Percentiles rank a stretch among this genome's conserved stretches.
Conservation (phyloP, 2,797 vertebrate genomes). For the Loriculus beryllinus region DNA sequence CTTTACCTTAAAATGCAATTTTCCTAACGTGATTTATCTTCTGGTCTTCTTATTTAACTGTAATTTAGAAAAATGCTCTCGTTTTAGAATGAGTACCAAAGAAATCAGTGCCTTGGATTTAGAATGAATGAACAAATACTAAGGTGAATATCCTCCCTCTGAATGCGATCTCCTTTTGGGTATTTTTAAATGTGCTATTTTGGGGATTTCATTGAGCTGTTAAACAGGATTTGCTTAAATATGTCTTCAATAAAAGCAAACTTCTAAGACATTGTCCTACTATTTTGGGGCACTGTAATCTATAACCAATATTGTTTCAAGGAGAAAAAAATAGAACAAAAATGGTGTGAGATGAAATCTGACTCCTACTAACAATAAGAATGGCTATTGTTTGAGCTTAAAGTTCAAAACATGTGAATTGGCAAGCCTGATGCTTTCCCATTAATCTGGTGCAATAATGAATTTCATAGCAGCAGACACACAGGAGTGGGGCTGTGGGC, state of each 20-base stretch:
- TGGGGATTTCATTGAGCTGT: background rate
- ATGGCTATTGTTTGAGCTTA: background rate
- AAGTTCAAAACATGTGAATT: background rate
- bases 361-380: background rate
- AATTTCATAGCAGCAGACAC: background rate
- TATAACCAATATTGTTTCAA: background rate
- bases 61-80: background rate
- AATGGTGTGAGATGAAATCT: background rate
- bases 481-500: background rate
- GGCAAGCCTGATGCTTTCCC: background rate
- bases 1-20: background rate
- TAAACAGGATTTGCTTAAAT: background rate
- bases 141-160: background rate
- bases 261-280: background rate
- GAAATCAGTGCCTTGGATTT: background rate
- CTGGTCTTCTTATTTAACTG: background rate
- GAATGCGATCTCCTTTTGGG: background rate
- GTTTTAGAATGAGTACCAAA: background rate
- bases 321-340: background rate
- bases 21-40: background rate
- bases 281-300: background rate
- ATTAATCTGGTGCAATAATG: background rate
- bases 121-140: background rate
- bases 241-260: background rate
- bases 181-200: background rate